A percentile compares a stretch with the other conserved stretches of the same genome.
phyloP scores from a whole-genome alignment of 2,113 vertebrate species.

The Toxotes chatareus region DNA sequence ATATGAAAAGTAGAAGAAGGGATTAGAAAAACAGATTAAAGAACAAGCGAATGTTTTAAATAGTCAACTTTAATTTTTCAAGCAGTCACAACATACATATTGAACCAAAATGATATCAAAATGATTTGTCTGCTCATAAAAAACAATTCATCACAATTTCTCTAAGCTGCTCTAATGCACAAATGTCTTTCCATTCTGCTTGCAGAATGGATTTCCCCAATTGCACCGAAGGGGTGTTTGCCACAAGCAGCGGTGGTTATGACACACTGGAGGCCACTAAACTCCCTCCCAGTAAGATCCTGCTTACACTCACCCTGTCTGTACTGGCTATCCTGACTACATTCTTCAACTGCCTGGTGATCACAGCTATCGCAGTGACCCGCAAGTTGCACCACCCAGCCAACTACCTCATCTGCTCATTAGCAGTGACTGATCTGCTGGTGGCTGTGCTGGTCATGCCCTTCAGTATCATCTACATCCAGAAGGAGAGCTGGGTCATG shows the following conservation, averaged over 20 bases:
- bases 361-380: slow-evolving; percentile 95
- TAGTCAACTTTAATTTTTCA: too few species aligned
- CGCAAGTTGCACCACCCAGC: slow-evolving; percentile 97
- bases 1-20: too few species aligned
- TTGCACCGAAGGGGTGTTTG: slow-evolving; percentile 86
- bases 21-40: too few species aligned
- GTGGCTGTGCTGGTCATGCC: slow-evolving; percentile 98
- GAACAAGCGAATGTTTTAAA: too few species aligned
- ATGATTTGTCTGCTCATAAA: slow-evolving; percentile 4
- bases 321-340: slow-evolving; percentile 92
- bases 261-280: slow-evolving; percentile 74
- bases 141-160: neutral
- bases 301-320: slow-evolving; percentile 92
- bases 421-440: slow-evolving; percentile 96
- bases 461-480: slow-evolving; percentile 96
- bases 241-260: slow-evolving; percentile 66
- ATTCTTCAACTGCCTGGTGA: slow-evolving; percentile 96
- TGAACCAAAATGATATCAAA: neutral
- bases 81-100: neutral
- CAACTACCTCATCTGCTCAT: slow-evolving; percentile 97
- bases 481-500: slow-evolving; percentile 95
- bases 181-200: slow-evolving; percentile 23
- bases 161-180: slow-evolving; percentile 18
- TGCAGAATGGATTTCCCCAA: slow-evolving; percentile 93
- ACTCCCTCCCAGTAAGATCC: slow-evolving; percentile 88